Evolutionary conservation across 2,888 invertebrate genomes (phyloP).

Genomic region (Cephus rjabovi): DNA sequence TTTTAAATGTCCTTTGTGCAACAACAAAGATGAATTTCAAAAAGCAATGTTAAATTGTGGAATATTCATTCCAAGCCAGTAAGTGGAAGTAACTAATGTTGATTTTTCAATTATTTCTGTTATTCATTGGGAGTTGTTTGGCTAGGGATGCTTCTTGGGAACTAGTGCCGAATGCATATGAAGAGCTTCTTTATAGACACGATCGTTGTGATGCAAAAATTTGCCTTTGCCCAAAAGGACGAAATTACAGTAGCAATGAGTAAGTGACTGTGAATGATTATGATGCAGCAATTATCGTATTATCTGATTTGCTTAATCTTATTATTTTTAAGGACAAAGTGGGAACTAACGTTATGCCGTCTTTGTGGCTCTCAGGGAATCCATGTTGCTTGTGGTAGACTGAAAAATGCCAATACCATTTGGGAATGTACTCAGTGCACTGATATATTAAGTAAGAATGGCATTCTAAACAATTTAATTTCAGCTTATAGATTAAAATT

Average conservation of each 20-base stretch:
- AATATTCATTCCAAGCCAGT: constrained; percentile 85
- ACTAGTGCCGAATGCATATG: constrained; percentile 78
- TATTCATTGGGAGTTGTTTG: not conserved
- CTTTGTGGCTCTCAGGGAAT: constrained; percentile 71
- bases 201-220: constrained; percentile 71
- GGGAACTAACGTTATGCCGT: constrained; percentile 70
- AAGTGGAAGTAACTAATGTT: constrained; percentile 50
- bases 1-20: constrained; percentile 87
- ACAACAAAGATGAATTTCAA: constrained; percentile 76
- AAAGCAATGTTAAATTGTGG: constrained; percentile 75
- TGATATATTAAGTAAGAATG: constrained; percentile 45
- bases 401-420: constrained; percentile 59
- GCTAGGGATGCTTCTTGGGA: constrained; percentile 88
- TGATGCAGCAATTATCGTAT: too few relatives aligned
- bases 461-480: not conserved
- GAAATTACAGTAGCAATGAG: constrained; percentile 66
- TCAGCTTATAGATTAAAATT: not conserved
- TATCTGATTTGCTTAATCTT: not conserved
- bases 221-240: constrained; percentile 74
- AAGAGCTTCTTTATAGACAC: constrained; percentile 76
- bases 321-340: constrained; percentile 59
- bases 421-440: constrained; percentile 68
- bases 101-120: not conserved
- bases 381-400: constrained; percentile 68
- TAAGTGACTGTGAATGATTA: constrained; percentile 42